Evolutionary conservation across 1,140 invertebrate genomes (phyloP).

Genomic region (Lordiphosa mommai): DNA sequence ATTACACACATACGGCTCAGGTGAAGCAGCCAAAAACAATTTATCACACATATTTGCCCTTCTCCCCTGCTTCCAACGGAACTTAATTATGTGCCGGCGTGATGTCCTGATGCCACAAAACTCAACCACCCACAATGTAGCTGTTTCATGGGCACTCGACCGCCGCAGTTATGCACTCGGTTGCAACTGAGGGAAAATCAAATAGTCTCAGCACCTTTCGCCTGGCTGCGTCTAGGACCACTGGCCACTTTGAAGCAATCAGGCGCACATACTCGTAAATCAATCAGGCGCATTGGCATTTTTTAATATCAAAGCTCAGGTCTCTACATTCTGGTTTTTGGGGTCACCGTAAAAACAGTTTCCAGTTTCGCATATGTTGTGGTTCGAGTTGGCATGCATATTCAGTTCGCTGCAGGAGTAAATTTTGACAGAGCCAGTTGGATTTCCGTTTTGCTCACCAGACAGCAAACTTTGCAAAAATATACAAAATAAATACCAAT

Average conservation of each 20-base stretch:
- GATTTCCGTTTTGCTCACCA: background rate
- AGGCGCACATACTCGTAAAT: constrained; percentile 52
- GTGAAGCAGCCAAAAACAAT: constrained; percentile 1
- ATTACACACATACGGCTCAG: background rate
- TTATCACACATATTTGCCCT: constrained; percentile 11
- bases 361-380: background rate
- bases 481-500: constrained; percentile 54
- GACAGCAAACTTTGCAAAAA: background rate
- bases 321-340: background rate
- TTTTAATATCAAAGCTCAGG: constrained; percentile 49
- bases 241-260: constrained; percentile 25
- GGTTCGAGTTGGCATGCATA: background rate
- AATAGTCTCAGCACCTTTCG: constrained; percentile 11
- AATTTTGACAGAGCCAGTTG: background rate
- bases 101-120: background rate
- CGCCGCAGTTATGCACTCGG: constrained; percentile 12
- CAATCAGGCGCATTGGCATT: constrained; percentile 61
- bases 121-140: background rate
- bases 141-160: background rate
- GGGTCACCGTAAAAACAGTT: constrained; percentile 4
- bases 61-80: background rate
- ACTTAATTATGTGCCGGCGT: constrained; percentile 19
- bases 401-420: background rate
- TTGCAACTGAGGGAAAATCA: background rate
- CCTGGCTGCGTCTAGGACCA: background rate